phyloP scores from a whole-genome alignment of 2,888 invertebrate species.

The Pimpla rufipes region DNA sequence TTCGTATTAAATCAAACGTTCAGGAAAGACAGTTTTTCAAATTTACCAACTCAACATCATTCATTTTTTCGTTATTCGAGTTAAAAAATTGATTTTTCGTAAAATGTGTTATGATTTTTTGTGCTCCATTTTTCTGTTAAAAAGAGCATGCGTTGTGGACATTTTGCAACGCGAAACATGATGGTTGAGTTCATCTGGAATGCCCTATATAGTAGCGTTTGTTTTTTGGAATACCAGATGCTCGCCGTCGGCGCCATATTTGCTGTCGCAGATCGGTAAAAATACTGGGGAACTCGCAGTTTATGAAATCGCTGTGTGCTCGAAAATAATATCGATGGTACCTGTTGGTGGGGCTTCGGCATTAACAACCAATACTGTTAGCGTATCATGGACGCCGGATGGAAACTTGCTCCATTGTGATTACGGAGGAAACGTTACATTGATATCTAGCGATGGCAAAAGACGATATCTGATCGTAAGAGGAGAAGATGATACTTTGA shows the following conservation, averaged over 20 bases:
- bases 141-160: no score
- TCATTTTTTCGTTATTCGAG: no score
- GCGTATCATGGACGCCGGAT: constrained; percentile 77
- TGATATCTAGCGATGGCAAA: constrained; percentile 73
- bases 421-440: constrained; percentile 72
- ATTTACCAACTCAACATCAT: no score
- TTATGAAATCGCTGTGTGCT: constrained; percentile 77
- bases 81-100: no score
- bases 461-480: constrained; percentile 69
- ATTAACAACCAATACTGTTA: constrained; percentile 61
- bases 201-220: no score
- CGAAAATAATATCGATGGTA: constrained; percentile 74
- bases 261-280: constrained; percentile 73
- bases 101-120: no score
- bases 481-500: constrained; percentile 43
- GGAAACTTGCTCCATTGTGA: constrained; percentile 77
- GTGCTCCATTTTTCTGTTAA: no score
- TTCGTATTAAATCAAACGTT: no score
- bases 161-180: no score
- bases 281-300: constrained; percentile 69
- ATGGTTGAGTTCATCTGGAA: no score
- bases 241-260: constrained; percentile 72
- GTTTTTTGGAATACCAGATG: constrained; percentile 69
- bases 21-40: no score
- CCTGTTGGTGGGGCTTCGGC: constrained; percentile 51